These are phyloP conservation scores for Heliothis peltigera DNA, from an alignment of 2,888 invertebrate genomes.

Conservation along the genomic window DNA sequence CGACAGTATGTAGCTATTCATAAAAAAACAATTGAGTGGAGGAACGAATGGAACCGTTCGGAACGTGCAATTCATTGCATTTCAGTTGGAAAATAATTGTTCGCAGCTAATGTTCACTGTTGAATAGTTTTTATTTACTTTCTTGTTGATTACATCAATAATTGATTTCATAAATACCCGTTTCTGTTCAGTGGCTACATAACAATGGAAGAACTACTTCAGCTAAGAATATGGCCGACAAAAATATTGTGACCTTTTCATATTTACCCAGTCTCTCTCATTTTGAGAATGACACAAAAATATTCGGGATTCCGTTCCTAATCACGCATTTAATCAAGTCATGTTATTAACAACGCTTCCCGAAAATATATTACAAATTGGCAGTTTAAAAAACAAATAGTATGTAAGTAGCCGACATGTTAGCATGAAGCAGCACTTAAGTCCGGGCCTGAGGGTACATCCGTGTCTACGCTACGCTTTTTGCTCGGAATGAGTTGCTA, in stretches of 20 bases:
- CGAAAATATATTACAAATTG: slow-evolving; percentile 30
- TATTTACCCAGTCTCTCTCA: slow-evolving; percentile 8
- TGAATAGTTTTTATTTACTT: slow-evolving; percentile 58
- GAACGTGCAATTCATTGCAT: slow-evolving; percentile 62
- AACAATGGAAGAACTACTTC: not conserved
- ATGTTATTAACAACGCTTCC: slow-evolving; percentile 12
- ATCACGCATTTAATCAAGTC: slow-evolving; percentile 19
- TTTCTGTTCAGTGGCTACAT: slow-evolving; percentile 22
- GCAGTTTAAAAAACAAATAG: slow-evolving; percentile 50
- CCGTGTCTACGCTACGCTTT: slow-evolving; percentile 73
- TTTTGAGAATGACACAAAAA: slow-evolving; percentile 10
- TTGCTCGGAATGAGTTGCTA: slow-evolving; percentile 69
- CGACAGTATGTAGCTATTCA: slow-evolving; percentile 55
- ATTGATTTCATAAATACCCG: slow-evolving; percentile 28
- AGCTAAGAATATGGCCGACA: not conserved
- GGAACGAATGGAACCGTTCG: slow-evolving; percentile 55
- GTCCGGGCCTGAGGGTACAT: slow-evolving; percentile 65
- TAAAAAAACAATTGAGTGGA: slow-evolving; percentile 56
- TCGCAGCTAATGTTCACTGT: slow-evolving; percentile 62
- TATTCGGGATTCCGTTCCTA: not conserved
- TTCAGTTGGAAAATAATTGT: slow-evolving; percentile 66
- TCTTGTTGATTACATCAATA: slow-evolving; percentile 44
- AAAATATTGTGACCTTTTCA: not conserved
- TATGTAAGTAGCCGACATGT: slow-evolving; percentile 64
- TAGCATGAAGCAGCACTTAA: slow-evolving; percentile 66